A percentile compares a stretch with the other conserved stretches of the same genome.
Evolutionary conservation across 2,797 vertebrate genomes (phyloP).

Genomic region (Eulemur albifrons): DNA sequence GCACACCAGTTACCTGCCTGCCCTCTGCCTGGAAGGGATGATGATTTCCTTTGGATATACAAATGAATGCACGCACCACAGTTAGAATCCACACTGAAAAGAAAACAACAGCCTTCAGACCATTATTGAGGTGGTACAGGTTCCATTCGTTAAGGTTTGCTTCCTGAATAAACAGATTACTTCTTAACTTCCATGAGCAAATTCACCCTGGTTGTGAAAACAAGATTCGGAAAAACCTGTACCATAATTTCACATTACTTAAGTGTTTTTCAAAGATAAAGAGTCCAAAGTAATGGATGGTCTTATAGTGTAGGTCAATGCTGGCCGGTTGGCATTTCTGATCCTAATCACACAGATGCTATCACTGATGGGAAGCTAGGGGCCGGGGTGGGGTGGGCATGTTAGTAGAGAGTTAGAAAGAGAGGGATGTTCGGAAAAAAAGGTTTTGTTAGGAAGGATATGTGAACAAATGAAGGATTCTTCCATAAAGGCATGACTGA

Average conservation of each 20-base stretch:
- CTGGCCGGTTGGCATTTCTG: background rate
- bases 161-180: background rate
- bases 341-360: background rate
- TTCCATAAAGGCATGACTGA: background rate
- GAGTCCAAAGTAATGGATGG: background rate
- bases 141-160: background rate
- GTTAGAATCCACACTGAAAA: background rate
- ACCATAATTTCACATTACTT: background rate
- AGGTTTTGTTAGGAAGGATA: background rate
- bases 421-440: background rate
- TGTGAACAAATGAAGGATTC: background rate
- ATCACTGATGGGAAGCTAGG: background rate
- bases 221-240: background rate
- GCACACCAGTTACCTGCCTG: background rate
- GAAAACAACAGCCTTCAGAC: background rate
- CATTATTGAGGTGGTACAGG: background rate
- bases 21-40: background rate
- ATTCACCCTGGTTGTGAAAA: background rate
- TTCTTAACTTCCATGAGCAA: background rate
- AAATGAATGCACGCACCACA: background rate
- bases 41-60: background rate
- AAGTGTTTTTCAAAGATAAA: background rate
- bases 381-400: accelerated
- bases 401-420: background rate
- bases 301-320: background rate